Conservation (phyloP, 92 coral and sea anemone genomes). For the Bergia puertoricense region DNA sequence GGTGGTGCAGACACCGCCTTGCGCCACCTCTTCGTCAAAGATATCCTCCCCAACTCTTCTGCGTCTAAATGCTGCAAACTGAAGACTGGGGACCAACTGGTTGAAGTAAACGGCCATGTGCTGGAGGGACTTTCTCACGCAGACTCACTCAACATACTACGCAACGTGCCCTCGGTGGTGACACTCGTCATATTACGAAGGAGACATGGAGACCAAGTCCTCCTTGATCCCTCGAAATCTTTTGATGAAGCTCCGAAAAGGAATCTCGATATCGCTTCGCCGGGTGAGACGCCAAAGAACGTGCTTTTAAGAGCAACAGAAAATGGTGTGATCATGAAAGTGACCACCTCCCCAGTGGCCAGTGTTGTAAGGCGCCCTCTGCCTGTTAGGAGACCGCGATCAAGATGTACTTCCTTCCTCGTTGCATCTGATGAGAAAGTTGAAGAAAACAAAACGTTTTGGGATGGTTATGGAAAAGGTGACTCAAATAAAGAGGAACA, state of each 20-base stretch:
- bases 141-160: conserved; percentile 58
- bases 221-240: conserved; percentile 42
- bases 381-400: conserved; percentile 63
- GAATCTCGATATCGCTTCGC: conserved; percentile 60
- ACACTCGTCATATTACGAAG: conserved; percentile 59
- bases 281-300: conserved; percentile 53
- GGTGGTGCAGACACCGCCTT: conserved; percentile 83
- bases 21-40: conserved; percentile 68
- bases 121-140: conserved; percentile 66
- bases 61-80: conserved; percentile 76
- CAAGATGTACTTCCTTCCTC: conserved; percentile 68
- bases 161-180: conserved; percentile 70
- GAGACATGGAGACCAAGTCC: conserved; percentile 57
- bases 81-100: conserved; percentile 75
- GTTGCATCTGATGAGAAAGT: conserved; percentile 35
- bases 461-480: neutral
- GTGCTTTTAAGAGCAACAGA: conserved; percentile 55
- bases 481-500: neutral
- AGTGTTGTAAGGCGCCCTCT: conserved; percentile 52
- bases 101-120: conserved; percentile 69
- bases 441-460: neutral
- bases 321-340: conserved; percentile 51
- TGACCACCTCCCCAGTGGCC: conserved; percentile 48
- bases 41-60: conserved; percentile 74
- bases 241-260: conserved; percentile 11